Base-by-base conservation (phyloP, 2,888 invertebrate species). In the Adelognathus sp. region DNA sequence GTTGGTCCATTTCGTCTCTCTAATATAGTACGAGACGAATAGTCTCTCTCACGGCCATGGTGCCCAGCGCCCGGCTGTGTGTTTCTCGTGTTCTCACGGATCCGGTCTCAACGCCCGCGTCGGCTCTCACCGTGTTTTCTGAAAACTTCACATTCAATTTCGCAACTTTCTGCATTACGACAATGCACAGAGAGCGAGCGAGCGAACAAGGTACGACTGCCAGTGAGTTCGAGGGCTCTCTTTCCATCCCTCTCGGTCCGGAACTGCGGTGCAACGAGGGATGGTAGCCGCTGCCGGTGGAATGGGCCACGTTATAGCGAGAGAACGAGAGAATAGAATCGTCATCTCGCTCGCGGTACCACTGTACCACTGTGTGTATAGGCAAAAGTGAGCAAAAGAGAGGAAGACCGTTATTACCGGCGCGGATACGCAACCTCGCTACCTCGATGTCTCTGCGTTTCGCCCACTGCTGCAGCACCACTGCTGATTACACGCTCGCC, bases 111-210 rank as follows among this genome's bases (percentile, higher is more conserved):
- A 66, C 74, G 74, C 56, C 44, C 33, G 70, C n/a, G n/a, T n/a
- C n/a, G 64, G 52, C 41, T 72, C 72, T n/a, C 72, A 79, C 74
- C 81, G 76, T 86, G 86, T 87, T 86, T 87, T 85, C 83, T 78
- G 84, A 86, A 87, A 88, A 87, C 86, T 88, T 88, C 77, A 72
- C 82, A 86, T 86, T 83, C 87, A 86, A 87, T 88, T 85, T 82
- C 78, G 82, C 82, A 87, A 88, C 88, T 88, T 88, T 88, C 82
- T 81, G 84, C 83, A 87, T 87, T 88, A 87, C 83, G 83, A 87
- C 86, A 87, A 86, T 86, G 83, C 84, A 36, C 44, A 67, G 44
- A 56, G 64, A 44, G 58, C 16, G 54, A 74, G 67, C 64, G 69
- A 60, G 54, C 21, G 58, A 39, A 66, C 64, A 52, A 54, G 54